Evolutionary conservation across 2,113 vertebrate genomes (phyloP).

Genomic region (Poeciliopsis prolifica): DNA sequence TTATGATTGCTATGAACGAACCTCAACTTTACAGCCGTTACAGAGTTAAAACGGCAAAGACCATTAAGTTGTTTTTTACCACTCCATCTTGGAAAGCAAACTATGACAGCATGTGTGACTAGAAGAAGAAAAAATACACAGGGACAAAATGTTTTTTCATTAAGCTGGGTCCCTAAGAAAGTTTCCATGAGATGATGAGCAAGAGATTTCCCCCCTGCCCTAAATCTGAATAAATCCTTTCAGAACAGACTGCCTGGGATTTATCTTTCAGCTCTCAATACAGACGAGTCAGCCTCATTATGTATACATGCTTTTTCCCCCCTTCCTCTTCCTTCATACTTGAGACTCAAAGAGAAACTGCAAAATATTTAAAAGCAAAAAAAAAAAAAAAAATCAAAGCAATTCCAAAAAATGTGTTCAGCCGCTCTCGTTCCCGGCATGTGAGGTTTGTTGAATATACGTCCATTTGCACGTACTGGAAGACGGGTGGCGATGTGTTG

Average conservation of each 20-base stretch:
- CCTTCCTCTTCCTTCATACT: neutral
- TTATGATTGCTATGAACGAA: conserved; percentile 4
- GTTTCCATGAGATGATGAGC: neutral
- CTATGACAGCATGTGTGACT: neutral
- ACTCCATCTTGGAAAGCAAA: conserved; percentile 17
- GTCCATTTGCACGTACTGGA: neutral
- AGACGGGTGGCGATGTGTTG: neutral
- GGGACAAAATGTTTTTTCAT: neutral
- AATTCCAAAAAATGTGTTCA: conserved; percentile 16
- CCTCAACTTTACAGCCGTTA: conserved; percentile 10
- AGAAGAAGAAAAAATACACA: neutral
- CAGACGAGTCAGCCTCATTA: conserved; percentile 21
- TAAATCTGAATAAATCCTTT: conserved; percentile 25
- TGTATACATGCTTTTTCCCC: neutral
- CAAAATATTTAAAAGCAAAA: neutral
- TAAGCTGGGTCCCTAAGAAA: neutral
- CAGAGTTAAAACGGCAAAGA: neutral
- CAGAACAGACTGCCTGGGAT: conserved; percentile 29
- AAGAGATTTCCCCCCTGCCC: conserved; percentile 17
- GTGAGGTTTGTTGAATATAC: neutral
- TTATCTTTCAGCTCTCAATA: conserved; percentile 35
- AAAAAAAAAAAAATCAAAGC: neutral
- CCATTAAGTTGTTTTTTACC: neutral
- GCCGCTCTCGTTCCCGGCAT: neutral
- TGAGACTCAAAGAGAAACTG: conserved; percentile 17